Percentiles rank a stretch among this genome's conserved stretches.
Conservation (phyloP, 2,113 vertebrate genomes). For the Acanthochromis polyacanthus region DNA sequence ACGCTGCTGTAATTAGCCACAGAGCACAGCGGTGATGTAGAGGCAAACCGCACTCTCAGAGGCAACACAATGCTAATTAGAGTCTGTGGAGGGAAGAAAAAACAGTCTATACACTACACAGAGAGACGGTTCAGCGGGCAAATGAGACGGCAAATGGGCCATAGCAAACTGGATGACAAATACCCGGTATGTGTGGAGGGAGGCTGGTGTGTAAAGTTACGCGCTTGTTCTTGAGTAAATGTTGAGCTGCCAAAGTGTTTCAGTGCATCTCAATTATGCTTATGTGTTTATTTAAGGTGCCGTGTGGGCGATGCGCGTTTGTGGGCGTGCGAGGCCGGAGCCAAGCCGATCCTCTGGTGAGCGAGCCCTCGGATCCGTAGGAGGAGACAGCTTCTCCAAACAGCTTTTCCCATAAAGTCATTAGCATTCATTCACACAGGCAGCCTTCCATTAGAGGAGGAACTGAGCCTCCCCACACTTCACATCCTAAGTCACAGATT, state of each 20-base stretch:
- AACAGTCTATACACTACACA: neutral
- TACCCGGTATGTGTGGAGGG: neutral
- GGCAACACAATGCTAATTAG: slow-evolving; percentile 53
- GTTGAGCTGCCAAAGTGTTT: neutral
- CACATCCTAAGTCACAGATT: slow-evolving; percentile 31
- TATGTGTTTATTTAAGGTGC: no score
- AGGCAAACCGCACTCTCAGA: slow-evolving; percentile 30
- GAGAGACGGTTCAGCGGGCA: slow-evolving; percentile 47
- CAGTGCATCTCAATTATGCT: neutral
- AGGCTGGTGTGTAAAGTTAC: neutral
- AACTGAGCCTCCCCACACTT: slow-evolving; percentile 48
- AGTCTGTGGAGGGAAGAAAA: neutral
- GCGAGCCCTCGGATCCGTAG: neutral
- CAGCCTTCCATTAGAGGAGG: slow-evolving; percentile 62
- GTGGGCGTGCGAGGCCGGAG: neutral
- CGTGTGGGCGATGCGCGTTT: neutral
- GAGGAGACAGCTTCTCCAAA: slow-evolving; percentile 28
- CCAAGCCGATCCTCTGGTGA: slow-evolving; percentile 1
- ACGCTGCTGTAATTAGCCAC: slow-evolving; percentile 45
- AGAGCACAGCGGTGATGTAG: slow-evolving; percentile 26
- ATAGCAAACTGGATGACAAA: slow-evolving; percentile 15
- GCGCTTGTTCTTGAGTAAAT: neutral
- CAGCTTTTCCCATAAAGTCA: slow-evolving; percentile 39
- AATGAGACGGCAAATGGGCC: slow-evolving; percentile 54
- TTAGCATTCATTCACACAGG: slow-evolving; percentile 49